Evolutionary conservation across 2,113 vertebrate genomes (phyloP).

Genomic region (Symphodus melops): DNA sequence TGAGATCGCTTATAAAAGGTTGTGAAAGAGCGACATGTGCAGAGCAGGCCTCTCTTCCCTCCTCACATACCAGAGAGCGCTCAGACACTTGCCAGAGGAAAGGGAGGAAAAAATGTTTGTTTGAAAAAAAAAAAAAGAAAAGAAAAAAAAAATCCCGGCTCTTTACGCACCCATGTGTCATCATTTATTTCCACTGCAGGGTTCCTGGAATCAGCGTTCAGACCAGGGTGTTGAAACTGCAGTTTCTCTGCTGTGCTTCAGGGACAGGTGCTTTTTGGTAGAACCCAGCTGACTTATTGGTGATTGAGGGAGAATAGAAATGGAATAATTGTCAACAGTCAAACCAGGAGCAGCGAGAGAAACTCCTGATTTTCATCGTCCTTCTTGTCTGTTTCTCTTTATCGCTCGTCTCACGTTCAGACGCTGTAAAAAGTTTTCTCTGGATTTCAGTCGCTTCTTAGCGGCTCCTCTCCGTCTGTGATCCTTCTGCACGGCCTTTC

Average conservation of each 20-base stretch:
- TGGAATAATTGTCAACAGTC: slow-evolving; percentile 41
- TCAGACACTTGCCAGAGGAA: slow-evolving; percentile 58
- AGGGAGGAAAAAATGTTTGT: slow-evolving; percentile 36
- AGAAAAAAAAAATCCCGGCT: slow-evolving; percentile 1
- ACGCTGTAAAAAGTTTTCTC: no score
- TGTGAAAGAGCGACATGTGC: slow-evolving; percentile 71
- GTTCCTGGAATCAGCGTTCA: slow-evolving; percentile 57
- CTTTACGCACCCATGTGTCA: slow-evolving; percentile 55
- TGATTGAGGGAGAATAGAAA: slow-evolving; percentile 48
- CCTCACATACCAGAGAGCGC: slow-evolving; percentile 65
- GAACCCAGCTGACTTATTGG: background rate
- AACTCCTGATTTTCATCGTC: slow-evolving; percentile 46
- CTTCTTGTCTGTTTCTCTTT: slow-evolving; percentile 21
- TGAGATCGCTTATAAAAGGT: slow-evolving; percentile 44
- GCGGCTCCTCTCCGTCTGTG: background rate
- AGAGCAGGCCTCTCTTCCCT: slow-evolving; percentile 37
- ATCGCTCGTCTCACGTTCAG: background rate
- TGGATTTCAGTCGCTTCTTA: background rate
- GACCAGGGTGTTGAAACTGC: slow-evolving; percentile 5
- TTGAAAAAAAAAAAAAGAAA: slow-evolving; percentile 14
- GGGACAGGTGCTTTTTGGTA: slow-evolving; percentile 63
- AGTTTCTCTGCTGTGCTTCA: slow-evolving; percentile 15
- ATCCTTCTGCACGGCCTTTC: background rate
- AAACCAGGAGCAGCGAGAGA: slow-evolving; percentile 43
- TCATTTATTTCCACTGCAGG: slow-evolving; percentile 54